Conservation (phyloP, 2,888 invertebrate genomes). For the Hypena proboscidalis region DNA sequence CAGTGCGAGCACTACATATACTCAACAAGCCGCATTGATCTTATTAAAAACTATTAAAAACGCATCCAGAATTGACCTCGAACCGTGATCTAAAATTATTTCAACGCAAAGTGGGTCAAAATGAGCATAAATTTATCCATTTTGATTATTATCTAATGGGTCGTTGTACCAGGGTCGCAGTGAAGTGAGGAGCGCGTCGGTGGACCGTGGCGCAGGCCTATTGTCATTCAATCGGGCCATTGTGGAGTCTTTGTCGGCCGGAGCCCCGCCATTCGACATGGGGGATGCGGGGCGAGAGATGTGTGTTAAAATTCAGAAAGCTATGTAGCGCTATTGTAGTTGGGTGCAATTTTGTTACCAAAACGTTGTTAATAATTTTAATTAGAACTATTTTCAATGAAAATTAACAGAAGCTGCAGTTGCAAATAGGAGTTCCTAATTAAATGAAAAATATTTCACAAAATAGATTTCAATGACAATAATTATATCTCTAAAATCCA, state of each 20-base stretch:
- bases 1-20: constrained; percentile 4
- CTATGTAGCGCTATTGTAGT: constrained; percentile 26
- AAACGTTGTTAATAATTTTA: neutral
- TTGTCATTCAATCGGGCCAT: constrained; percentile 79
- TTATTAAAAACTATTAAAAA: too few relatives aligned
- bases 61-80: constrained; percentile 49
- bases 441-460: too few relatives aligned
- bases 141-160: constrained; percentile 48
- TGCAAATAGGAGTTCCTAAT: too few relatives aligned
- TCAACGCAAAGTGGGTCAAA: constrained; percentile 62
- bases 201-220: constrained; percentile 67
- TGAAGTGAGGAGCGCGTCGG: constrained; percentile 55
- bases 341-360: constrained; percentile 1
- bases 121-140: constrained; percentile 62
- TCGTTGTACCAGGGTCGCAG: constrained; percentile 56
- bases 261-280: constrained; percentile 62
- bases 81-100: constrained; percentile 64
- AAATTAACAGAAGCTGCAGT: too few relatives aligned
- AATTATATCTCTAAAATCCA: too few relatives aligned
- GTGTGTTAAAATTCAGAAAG: constrained; percentile 43
- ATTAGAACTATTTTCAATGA: too few relatives aligned
- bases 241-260: constrained; percentile 67
- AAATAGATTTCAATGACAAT: too few relatives aligned
- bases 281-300: constrained; percentile 53
- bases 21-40: constrained; percentile 21